phyloP scores from a whole-genome alignment of 2,888 invertebrate genomes.

The Flexamia atlantica region DNA sequence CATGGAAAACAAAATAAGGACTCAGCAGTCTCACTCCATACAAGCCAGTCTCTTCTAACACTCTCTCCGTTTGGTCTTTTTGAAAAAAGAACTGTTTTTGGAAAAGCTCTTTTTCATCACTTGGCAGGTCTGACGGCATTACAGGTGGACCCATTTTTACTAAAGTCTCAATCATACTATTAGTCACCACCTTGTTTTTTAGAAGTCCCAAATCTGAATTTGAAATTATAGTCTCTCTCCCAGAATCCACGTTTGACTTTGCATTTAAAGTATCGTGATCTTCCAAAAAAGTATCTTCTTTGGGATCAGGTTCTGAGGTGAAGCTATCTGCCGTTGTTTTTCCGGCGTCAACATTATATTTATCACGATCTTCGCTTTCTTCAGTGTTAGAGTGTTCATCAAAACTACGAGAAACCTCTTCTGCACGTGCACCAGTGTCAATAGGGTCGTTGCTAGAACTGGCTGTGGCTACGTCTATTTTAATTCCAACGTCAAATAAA shows the following conservation, averaged over 20 bases:
- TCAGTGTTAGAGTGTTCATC: conserved; percentile 33
- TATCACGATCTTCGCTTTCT: conserved; percentile 36
- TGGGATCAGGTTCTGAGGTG: conserved; percentile 37
- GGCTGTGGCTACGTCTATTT: conserved; percentile 32
- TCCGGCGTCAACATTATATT: conserved; percentile 31
- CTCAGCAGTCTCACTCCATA: conserved; percentile 49
- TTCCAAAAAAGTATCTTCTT: conserved; percentile 43
- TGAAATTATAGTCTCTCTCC: conserved; percentile 26
- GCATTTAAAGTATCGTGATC: conserved; percentile 38
- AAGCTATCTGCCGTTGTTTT: conserved; percentile 42
- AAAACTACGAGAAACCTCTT: conserved; percentile 35
- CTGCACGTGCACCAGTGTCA: conserved; percentile 20
- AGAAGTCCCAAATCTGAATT: conserved; percentile 55
- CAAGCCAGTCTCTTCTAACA: conserved; percentile 51
- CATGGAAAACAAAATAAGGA: conserved; percentile 37
- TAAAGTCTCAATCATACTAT: conserved; percentile 32
- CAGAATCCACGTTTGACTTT: conserved; percentile 35
- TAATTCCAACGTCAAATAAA: conserved; percentile 30
- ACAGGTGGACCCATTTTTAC: conserved; percentile 38
- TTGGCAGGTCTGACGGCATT: conserved; percentile 45
- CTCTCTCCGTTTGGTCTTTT: conserved; percentile 46
- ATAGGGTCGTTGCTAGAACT: conserved; percentile 27
- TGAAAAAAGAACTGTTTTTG: conserved; percentile 51
- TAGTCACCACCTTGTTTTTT: conserved; percentile 41
- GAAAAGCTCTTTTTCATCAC: conserved; percentile 46